Conservation (phyloP, 2,113 vertebrate species). For the Calidris pugnax region DNA sequence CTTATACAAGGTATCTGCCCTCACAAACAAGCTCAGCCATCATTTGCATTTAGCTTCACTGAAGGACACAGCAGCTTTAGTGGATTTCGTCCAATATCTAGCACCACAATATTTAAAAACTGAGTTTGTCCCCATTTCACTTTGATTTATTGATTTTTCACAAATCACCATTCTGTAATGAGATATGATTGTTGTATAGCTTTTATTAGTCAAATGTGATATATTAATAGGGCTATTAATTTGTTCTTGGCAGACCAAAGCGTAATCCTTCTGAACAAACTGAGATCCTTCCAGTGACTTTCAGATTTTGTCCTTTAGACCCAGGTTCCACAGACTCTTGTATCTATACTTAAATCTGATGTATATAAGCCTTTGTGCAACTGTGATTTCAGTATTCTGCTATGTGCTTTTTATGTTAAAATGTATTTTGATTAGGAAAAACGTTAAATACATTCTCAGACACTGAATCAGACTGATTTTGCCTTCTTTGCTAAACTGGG, state of each 20-base stretch:
- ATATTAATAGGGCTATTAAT: background rate
- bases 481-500: background rate
- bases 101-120: background rate
- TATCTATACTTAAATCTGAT: background rate
- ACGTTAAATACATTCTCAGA: background rate
- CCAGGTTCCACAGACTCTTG: background rate
- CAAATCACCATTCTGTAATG: background rate
- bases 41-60: background rate
- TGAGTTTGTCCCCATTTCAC: background rate
- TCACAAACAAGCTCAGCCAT: background rate
- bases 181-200: background rate
- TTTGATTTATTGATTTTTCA: background rate
- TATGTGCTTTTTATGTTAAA: background rate
- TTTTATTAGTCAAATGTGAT: background rate
- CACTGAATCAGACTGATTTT: background rate
- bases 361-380: background rate
- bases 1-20: background rate
- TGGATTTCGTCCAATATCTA: background rate
- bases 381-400: background rate
- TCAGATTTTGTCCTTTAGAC: background rate
- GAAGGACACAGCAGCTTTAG: background rate
- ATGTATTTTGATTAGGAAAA: background rate
- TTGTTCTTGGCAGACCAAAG: background rate
- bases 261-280: background rate
- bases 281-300: background rate